Base-by-base conservation (phyloP, 2,113 vertebrate genomes). In the Ageneiosus marmoratus region DNA sequence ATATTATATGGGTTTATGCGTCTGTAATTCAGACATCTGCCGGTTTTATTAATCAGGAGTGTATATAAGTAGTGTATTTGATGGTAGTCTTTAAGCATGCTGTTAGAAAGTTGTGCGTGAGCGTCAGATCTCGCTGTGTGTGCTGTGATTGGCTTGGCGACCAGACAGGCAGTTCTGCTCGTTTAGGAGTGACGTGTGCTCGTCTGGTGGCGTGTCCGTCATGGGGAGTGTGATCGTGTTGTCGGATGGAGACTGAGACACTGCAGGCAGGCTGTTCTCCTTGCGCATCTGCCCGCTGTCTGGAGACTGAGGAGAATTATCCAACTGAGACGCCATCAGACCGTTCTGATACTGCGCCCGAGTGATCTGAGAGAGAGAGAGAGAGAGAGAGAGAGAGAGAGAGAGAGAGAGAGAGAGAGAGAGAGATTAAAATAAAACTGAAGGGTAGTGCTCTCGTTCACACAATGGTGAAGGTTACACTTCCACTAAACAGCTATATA, bases 291-390 rank as follows among this genome's bases (percentile, higher is more conserved):
- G 94, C n/a, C 80, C 83, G 75, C 94, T 94, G 24, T 97, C 96
- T 0, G 96, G 94, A 37, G 96, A 95, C 77, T 97, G 97, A 1
- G 97, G 97, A 0, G 95, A 95, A 87, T 94, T 97, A 91, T 99
- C 98, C 88, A 98, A 88, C 7, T 93, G 95, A 0, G 97, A 99
- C 0, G 97, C 95, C 87, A 94, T 89, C 79, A 99, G 91, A 1
- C 96, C 97, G 0, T 98, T 97, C 92, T 98, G 97, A 91, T 99
- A 99, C 87, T 99, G 97, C 48, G 97, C 92, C 11, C 96, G 93
- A 0, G 96, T 96, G 89, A 99, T 95, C 98, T 99, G 90, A 7
- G 24, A 79, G n/a, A 67, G 34, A n/a, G 44, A 5, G 12, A 46
- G 37, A 32, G 34, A 67, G 12, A 34, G 24, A 72, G 22, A 27